Evolutionary conservation across 2,888 invertebrate genomes (phyloP).

Genomic region (Shargacucullia verbasci): DNA sequence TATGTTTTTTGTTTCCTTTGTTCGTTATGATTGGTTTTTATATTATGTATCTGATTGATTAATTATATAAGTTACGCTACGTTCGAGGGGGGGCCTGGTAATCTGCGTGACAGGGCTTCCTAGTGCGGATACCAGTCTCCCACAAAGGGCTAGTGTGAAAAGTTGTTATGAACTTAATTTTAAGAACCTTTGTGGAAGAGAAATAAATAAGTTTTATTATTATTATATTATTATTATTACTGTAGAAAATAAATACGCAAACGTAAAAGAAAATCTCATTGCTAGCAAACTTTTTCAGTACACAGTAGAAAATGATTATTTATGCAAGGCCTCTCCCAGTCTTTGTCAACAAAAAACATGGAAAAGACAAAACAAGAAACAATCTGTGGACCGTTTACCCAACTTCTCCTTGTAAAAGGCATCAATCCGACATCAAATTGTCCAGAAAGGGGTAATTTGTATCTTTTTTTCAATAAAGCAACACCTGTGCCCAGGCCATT

Average conservation of each 20-base stretch:
- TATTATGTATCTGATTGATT: too few species aligned
- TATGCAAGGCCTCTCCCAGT: constrained; percentile 37
- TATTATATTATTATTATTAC: too few species aligned
- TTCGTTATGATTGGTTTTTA: too few species aligned
- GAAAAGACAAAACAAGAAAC: constrained; percentile 58
- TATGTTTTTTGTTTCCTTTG: too few species aligned
- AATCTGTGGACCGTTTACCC: constrained; percentile 53
- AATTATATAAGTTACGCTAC: too few species aligned
- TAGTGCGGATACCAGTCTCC: too few species aligned
- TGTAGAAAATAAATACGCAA: constrained; percentile 26
- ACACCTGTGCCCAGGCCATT: constrained; percentile 83
- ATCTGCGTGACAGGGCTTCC: too few species aligned
- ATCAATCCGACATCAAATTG: constrained; percentile 78
- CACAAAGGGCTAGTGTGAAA: too few species aligned
- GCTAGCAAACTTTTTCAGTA: constrained; percentile 34
- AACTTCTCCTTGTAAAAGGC: constrained; percentile 59
- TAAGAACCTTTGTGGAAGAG: too few species aligned
- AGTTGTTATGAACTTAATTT: too few species aligned
- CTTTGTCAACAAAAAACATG: constrained; percentile 40
- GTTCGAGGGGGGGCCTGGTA: too few species aligned
- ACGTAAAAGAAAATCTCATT: constrained; percentile 36
- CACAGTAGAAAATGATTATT: constrained; percentile 35
- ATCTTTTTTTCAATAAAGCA: constrained; percentile 87
- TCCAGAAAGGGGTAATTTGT: constrained; percentile 83
- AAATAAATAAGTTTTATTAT: too few species aligned